Evolutionary conservation across 2,113 vertebrate genomes (phyloP).

Genomic region (Ptilonorhynchus violaceus): DNA sequence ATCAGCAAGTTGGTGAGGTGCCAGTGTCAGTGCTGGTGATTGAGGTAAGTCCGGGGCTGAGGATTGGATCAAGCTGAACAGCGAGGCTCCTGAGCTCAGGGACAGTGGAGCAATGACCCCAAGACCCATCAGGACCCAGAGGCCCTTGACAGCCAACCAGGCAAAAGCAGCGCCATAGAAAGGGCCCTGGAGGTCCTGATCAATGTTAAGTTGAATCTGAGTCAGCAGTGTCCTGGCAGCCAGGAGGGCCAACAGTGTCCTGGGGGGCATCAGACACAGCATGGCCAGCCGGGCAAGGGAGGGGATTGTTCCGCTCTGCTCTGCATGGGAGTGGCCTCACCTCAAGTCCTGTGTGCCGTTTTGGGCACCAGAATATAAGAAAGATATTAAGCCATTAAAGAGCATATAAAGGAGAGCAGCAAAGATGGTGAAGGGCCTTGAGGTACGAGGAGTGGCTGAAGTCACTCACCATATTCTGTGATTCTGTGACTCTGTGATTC

Average conservation of each 20-base stretch:
- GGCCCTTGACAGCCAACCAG: too few relatives aligned
- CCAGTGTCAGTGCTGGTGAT: not conserved
- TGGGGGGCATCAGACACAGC: not conserved
- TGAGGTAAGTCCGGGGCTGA: not conserved
- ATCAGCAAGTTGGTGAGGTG: not conserved
- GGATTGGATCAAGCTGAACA: rapidly evolving
- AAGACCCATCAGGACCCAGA: not conserved
- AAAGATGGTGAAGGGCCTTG: rapidly evolving
- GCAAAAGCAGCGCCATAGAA: not conserved
- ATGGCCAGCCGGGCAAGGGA: rapidly evolving
- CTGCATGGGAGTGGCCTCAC: rapidly evolving
- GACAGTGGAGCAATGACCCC: not conserved
- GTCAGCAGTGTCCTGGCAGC: not conserved
- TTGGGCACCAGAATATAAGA: not conserved
- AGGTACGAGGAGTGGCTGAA: not conserved
- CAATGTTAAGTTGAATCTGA: rapidly evolving
- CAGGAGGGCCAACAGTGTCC: rapidly evolving
- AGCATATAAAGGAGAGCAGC: not conserved
- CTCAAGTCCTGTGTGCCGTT: rapidly evolving
- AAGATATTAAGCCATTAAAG: not conserved
- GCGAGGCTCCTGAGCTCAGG: not conserved
- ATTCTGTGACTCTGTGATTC: not conserved
- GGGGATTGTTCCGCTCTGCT: not conserved
- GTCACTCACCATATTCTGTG: not conserved
- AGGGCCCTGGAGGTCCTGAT: not conserved